Evolutionary conservation across 2,113 vertebrate species (phyloP).

Genomic region (Gulo gulo): DNA sequence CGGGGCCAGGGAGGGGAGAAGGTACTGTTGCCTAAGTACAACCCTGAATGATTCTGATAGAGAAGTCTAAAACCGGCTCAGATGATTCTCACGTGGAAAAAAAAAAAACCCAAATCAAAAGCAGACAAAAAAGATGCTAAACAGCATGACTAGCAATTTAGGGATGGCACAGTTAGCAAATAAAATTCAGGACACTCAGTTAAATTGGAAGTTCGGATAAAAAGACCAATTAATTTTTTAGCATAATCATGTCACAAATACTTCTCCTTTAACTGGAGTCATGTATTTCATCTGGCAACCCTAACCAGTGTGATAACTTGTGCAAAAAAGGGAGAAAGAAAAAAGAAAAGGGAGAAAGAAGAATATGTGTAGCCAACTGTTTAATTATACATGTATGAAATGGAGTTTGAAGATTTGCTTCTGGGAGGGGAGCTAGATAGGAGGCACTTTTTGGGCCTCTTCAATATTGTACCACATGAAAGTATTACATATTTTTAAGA

Average conservation of each 20-base stretch:
- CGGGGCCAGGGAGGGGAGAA: too few relatives aligned
- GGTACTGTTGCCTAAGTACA: background rate
- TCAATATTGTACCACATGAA: background rate
- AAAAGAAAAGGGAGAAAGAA: background rate
- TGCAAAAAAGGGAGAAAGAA: background rate
- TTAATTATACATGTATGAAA: background rate
- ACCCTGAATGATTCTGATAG: background rate
- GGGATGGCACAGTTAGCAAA: background rate
- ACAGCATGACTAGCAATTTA: background rate
- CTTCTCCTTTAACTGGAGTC: background rate
- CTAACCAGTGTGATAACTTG: background rate
- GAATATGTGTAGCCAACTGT: background rate
- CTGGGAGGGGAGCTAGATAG: background rate
- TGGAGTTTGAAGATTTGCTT: conserved; percentile 22
- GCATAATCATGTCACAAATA: background rate
- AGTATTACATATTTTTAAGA: background rate
- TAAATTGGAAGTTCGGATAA: conserved; percentile 11
- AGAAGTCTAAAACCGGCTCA: background rate
- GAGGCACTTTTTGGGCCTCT: background rate
- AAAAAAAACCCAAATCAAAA: background rate
- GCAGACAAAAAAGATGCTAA: background rate
- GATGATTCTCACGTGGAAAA: background rate
- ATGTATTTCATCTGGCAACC: background rate
- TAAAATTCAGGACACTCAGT: background rate
- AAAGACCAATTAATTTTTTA: background rate